Evolutionary conservation across 53 echinoderm and acorn worm genomes (phyloP).

Genomic region (Echinarachnius parma): DNA sequence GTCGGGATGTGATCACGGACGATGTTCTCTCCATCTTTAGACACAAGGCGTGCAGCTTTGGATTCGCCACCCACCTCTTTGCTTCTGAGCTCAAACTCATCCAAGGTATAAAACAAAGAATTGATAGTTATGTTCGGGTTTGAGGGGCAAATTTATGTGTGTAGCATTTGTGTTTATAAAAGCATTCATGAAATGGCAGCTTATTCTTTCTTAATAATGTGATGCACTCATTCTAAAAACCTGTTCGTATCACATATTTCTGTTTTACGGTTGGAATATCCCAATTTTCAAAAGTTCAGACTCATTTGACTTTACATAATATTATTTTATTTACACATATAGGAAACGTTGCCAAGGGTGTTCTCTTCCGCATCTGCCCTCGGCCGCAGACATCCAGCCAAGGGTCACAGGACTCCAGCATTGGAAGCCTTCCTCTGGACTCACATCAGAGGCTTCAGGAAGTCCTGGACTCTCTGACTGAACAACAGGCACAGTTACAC

Average conservation of each 20-base stretch:
- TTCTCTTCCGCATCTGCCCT: conserved; percentile 77
- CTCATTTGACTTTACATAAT: not conserved
- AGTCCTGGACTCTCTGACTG: conserved; percentile 60
- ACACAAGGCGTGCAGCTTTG: conserved; percentile 89
- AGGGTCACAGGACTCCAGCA: conserved; percentile 8
- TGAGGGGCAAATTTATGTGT: no score
- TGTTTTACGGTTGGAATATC: no score
- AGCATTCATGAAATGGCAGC: no score
- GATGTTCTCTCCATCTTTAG: conserved; percentile 87
- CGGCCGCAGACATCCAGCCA: conserved; percentile 44
- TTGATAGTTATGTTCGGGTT: no score
- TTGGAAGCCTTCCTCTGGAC: conserved; percentile 30
- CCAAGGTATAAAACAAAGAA: conserved; percentile 58
- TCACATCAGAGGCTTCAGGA: conserved; percentile 53
- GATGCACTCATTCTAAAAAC: no score
- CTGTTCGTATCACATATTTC: no score
- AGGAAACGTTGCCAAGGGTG: conserved; percentile 75
- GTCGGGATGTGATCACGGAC: conserved; percentile 88
- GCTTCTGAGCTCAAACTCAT: conserved; percentile 74
- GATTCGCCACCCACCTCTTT: conserved; percentile 92
- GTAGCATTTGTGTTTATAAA: no score
- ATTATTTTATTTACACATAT: conserved; percentile 9
- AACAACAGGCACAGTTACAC: conserved; percentile 62
- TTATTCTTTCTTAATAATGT: no score
- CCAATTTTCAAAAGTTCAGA: no score